A percentile compares a stretch with the other conserved stretches of the same genome.
These are phyloP conservation scores for Drosophila kuntzei DNA, from an alignment of 2,888 invertebrate species.

Conservation along the genomic window DNA sequence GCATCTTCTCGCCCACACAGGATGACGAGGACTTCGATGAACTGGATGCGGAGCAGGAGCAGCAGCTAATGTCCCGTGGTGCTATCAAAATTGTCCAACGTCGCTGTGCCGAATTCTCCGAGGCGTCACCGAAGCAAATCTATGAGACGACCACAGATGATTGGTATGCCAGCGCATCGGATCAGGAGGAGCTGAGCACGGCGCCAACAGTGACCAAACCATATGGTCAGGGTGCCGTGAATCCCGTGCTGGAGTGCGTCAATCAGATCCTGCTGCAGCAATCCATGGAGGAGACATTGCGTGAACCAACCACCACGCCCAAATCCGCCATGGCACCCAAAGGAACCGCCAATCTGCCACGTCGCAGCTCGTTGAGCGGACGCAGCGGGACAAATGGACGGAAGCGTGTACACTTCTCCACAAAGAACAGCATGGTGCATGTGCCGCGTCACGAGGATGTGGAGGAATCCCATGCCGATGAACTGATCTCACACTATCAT, in stretches of 20 bases:
- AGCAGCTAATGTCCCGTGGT: constrained; percentile 57
- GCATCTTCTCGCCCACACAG: constrained; percentile 79
- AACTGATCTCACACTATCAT: constrained; percentile 69
- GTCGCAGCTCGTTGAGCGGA: constrained; percentile 78
- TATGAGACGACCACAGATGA: constrained; percentile 87
- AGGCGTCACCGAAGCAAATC: constrained; percentile 83
- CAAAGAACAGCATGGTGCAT: constrained; percentile 88
- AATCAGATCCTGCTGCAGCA: constrained; percentile 93
- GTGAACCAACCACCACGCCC: constrained; percentile 53
- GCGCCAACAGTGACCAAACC: constrained; percentile 72
- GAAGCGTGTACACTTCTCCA: constrained; percentile 89
- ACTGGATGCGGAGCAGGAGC: constrained; percentile 57
- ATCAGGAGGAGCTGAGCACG: constrained; percentile 88
- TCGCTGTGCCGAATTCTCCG: constrained; percentile 82
- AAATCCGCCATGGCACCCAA: constrained; percentile 53
- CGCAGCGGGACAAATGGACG: constrained; percentile 72
- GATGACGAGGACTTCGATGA: constrained; percentile 79
- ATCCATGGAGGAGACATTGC: constrained; percentile 87
- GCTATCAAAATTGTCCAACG: constrained; percentile 72
- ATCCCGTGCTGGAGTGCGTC: constrained; percentile 94
- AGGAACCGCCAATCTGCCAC: constrained; percentile 55
- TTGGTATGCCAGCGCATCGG: constrained; percentile 93
- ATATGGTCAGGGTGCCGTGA: constrained; percentile 88
- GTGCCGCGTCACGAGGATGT: constrained; percentile 83
- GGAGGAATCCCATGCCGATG: constrained; percentile 47